Evolutionary conservation across 2,797 vertebrate species (phyloP), one percentile per base, ranked within the genome.

Genomic region (Onychomys arenicola): DNA sequence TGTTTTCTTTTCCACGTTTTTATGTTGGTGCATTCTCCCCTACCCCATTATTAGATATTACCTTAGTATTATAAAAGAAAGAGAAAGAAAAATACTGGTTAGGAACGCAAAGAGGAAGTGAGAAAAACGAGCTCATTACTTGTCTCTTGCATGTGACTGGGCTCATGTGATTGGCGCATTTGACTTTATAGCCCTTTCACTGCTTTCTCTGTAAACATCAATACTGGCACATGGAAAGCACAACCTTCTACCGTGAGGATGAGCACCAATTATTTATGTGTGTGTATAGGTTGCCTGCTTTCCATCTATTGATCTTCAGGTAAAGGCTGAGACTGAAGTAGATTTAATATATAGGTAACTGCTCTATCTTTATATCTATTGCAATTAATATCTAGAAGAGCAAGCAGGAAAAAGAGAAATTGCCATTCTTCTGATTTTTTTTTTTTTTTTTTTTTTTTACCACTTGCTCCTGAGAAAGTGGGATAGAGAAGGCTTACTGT

Each of bases 261-360:
- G 91, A 93, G 32, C 59, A 52, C 65, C 93, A 95, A 91, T 97
- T 96, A 97, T 92, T 96, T 90, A 97, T 96, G 73, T 82, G 92
- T 57, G 77, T 19, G 40, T 63, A 86, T 37, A 61, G 71, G 91
- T 85, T 94, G 61, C 1, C 19, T 83, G 21, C 7, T 76, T 97
- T 96, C 91, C 91, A 88, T 55, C 61, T 55, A 55, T 49, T 89
- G 92, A 96, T 96, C 89, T 95, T 88, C 57, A 95, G 37, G 73
- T 94, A 81, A 82, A 83, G 71, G 34, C 75, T 67, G 85, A 82
- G 55, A 32, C n/a, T 92, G 81, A 94, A 82, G 46, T 67, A 91
- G 63, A 87, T 84, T 86, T 94, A 96, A 84, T 86, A 49, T 71
- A 46, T 84, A 90, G 57, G 43, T 81, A 7, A 55, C n/a, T 76